A percentile compares a stretch with the other conserved stretches of the same genome.
Evolutionary conservation across 2,113 vertebrate species (phyloP).

Genomic region (Indicator maculatus): DNA sequence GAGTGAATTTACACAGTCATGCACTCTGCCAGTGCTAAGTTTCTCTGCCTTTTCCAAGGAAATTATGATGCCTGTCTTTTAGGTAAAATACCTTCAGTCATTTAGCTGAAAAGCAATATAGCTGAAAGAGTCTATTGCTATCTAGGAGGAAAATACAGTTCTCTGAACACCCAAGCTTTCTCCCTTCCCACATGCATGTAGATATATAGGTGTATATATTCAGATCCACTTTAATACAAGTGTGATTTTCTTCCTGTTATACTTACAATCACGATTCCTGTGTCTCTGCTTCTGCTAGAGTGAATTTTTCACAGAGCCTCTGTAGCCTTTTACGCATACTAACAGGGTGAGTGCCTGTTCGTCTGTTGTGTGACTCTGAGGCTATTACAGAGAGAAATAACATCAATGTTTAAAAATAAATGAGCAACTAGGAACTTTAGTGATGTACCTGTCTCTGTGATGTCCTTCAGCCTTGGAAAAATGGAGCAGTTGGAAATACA

Average conservation of each 20-base stretch:
- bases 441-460: neutral
- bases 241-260: neutral
- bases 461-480: neutral
- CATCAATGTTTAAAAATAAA: neutral
- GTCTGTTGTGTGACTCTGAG: conserved; percentile 8
- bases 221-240: neutral
- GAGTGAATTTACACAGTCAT: neutral
- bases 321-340: conserved; percentile 13
- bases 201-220: neutral
- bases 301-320: conserved; percentile 16
- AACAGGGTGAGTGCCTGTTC: conserved; percentile 16
- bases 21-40: neutral
- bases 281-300: conserved; percentile 7
- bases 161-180: neutral
- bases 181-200: neutral
- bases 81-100: neutral
- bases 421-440: neutral
- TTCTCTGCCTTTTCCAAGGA: neutral
- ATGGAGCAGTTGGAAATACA: neutral
- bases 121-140: neutral
- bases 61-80: neutral
- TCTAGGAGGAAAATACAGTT: neutral
- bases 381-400: conserved; percentile 9
- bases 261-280: neutral
- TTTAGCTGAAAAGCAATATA: neutral